Base-by-base conservation (phyloP, 30 jellyfish, hydroid and myxozoan species). In the Rhopilema esculentum region DNA sequence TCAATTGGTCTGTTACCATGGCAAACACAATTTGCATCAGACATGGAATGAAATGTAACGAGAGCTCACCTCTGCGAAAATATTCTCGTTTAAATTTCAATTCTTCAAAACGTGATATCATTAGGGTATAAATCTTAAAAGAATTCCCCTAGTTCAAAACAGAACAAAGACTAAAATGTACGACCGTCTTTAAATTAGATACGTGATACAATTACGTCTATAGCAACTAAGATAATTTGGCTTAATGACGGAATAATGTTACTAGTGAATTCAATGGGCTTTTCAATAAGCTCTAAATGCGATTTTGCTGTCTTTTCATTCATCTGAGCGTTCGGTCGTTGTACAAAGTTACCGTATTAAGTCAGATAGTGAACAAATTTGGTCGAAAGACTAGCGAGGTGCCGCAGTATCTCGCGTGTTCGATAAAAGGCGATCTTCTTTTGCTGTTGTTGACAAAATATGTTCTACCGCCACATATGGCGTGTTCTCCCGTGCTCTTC, bases 201-300 rank as follows among this genome's bases (percentile, higher is more conserved):
- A 23, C 21, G 53, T 80, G 90, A 80, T 80, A 27, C 72, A 65
- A 80, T 80, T 17, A 80, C 21, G 63, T 20, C 82, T 27, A 65
- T 80, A 49, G 90, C 90, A 80, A 80, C 90, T 80, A 80, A 80
- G 82, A 80, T 20, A 68, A 80, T 80, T 80, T 80, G 53, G 63
- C 62, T 40, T 80, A 80, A 80, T 48, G 79, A 18, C 27, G 79
- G 65, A 80, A 80, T 73, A 73, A 73, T 66, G 70, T 73, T 73
- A 73, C 84, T 48, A 73, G 24, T 16, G 27, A 32, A 29, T 32
- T 18, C 57, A 2, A 40, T 40, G 57, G 57, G 57, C 57, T 12
- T 40, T 40, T 40, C 57, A 40, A 40, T 12, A 40, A 40, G 12
- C 57, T 2, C 9, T 40, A 40, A 40, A 40, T 12, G 57, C 57